A percentile compares a stretch with the other conserved stretches of the same genome.
Conservation (phyloP, 2,888 invertebrate species). For the Drosophila infuscata region DNA sequence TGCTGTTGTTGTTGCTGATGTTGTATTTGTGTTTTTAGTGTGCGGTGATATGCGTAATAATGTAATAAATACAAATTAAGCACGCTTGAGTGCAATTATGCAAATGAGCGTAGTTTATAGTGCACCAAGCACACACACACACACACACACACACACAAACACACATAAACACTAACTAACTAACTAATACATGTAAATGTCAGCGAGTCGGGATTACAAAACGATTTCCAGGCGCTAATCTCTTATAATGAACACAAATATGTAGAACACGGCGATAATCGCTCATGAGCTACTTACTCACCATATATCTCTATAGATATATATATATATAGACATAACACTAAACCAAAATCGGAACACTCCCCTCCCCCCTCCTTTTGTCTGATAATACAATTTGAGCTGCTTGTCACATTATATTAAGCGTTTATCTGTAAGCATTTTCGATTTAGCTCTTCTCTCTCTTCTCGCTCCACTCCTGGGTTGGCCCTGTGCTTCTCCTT, state of each 20-base stretch:
- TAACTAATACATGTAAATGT: constrained; percentile 34
- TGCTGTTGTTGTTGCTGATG: constrained; percentile 17
- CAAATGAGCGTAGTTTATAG: constrained; percentile 74
- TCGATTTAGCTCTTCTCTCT: constrained; percentile 58
- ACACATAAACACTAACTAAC: constrained; percentile 6
- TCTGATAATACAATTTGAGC: constrained; percentile 47
- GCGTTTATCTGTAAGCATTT: constrained; percentile 73
- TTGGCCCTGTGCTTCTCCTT: background rate
- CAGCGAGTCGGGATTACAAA: constrained; percentile 70
- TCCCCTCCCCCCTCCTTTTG: background rate
- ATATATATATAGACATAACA: background rate
- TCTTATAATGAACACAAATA: constrained; percentile 79
- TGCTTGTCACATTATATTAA: constrained; percentile 72
- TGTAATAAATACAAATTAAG: constrained; percentile 80
- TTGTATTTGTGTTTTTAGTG: constrained; percentile 60
- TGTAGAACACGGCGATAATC: constrained; percentile 78
- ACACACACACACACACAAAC: constrained; percentile 4
- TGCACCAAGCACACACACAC: constrained; percentile 19
- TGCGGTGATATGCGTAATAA: constrained; percentile 76
- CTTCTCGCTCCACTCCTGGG: background rate
- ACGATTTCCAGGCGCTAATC: constrained; percentile 75
- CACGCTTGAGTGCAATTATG: constrained; percentile 81
- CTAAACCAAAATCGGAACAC: background rate
- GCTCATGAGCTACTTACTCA: constrained; percentile 58
- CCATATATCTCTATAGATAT: background rate